A percentile compares a stretch with the other conserved stretches of the same genome.
These are phyloP conservation scores for Colostygia pectinataria DNA, from an alignment of 2,888 invertebrate species.

Conservation along the genomic window DNA sequence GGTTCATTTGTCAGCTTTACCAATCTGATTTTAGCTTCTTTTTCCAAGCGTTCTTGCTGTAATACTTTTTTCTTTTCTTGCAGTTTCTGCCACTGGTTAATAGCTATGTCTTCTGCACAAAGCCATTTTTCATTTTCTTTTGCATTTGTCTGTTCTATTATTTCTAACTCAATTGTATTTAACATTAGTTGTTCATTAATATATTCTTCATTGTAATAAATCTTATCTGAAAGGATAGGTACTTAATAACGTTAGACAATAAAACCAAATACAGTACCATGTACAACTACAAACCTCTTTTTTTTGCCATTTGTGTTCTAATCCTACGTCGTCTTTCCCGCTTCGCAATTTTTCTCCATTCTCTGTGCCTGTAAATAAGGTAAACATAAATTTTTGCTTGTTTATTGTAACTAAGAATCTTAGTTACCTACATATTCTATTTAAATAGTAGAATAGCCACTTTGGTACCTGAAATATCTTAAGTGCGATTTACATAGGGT, in stretches of 20 bases:
- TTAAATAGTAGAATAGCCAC: no score
- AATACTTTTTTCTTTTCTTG: constrained; percentile 82
- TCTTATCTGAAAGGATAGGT: constrained; percentile 25
- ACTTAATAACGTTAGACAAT: not conserved
- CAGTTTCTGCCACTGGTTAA: constrained; percentile 84
- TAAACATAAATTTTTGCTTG: no score
- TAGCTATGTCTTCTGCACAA: constrained; percentile 85
- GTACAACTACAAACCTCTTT: constrained; percentile 67
- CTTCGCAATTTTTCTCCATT: constrained; percentile 89
- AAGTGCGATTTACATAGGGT: no score
- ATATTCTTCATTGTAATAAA: constrained; percentile 29
- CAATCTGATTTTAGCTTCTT: constrained; percentile 81
- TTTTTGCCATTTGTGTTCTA: constrained; percentile 82
- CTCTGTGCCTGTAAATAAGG: constrained; percentile 76
- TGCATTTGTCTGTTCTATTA: constrained; percentile 79
- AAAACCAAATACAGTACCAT: not conserved
- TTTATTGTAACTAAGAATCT: no score
- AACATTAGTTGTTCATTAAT: constrained; percentile 64
- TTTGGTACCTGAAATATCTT: no score
- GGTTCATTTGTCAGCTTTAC: constrained; percentile 43
- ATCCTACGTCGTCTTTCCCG: constrained; percentile 87
- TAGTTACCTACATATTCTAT: no score
- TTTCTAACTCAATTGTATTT: constrained; percentile 77
- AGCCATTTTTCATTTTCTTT: constrained; percentile 86
- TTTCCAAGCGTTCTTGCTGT: constrained; percentile 81